Evolutionary conservation across 2,888 invertebrate genomes (phyloP), one percentile per base, ranked within the genome.

Genomic region (Mythimna albipuncta): DNA sequence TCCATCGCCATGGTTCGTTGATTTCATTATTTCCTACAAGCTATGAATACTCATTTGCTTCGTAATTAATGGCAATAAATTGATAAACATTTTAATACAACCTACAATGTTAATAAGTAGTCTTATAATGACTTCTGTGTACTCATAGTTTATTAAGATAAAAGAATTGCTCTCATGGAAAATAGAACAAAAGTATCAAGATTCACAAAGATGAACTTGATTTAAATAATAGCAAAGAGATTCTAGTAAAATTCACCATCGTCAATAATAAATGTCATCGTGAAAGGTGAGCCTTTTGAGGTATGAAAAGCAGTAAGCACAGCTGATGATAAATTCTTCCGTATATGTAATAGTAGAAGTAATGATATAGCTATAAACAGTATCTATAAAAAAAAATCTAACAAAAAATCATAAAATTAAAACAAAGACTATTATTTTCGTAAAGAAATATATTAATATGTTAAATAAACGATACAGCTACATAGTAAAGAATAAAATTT

Each of bases 21-120:
- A 50, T 69, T 83, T 64, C 75, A 79, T 83, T 85, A 74, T 79
- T 85, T 86, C 85, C 85, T 83, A 73, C 72, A 55, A 68, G 32
- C 44, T 74, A 68, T 61, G 59, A 57, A 55, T 68, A 58, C 35
- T 65, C 71, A 71, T 75, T 67, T 75, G 55, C 75, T 72, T 59
- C 47, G 68, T 81, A 84, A 85, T 86, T 84, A 82, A 66, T 41
- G 19, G 71, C 61, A 76, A 75, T 86, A 74, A 47, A 82, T 80
- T 80, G 80, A 82, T 82, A 75, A 75, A 54, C 55, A 72, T 72
- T 75, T 59, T 67, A 66, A 52, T 61, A 72, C 61, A 47, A 72
- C 38, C 6, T 13, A 61, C 64, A 66, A 72, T 58, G 41, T 64
- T 32, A 72, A 16, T 47, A 52, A 38, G 11, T 57, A 57, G 19